Evolutionary conservation across 2,113 vertebrate genomes (phyloP).

Genomic region (Tichodroma muraria): DNA sequence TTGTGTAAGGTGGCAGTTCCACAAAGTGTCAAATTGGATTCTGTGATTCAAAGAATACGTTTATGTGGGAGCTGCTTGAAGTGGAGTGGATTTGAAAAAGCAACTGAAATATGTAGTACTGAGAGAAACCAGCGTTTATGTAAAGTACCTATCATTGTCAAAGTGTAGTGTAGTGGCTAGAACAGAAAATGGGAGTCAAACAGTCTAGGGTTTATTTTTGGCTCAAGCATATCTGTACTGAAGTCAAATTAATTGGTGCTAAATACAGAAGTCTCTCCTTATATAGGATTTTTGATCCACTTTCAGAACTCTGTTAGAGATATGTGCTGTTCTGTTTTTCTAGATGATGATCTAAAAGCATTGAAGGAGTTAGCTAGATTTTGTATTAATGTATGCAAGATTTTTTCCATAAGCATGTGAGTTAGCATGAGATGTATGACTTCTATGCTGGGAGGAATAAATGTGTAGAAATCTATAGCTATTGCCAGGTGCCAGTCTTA

Average conservation of each 20-base stretch:
- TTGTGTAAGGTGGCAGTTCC: not conserved
- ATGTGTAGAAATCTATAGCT: not conserved
- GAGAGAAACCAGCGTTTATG: not conserved
- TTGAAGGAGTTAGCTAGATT: not conserved
- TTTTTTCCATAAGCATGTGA: not conserved
- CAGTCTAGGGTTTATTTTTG: slow-evolving; percentile 23
- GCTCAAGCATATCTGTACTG: not conserved
- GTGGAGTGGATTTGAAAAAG: not conserved
- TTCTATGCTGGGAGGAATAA: not conserved
- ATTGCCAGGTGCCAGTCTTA: slow-evolving; percentile 1
- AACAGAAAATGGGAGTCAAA: not conserved
- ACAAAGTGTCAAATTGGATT: not conserved
- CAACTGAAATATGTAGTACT: not conserved
- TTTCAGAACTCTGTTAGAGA: not conserved
- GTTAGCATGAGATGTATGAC: not conserved
- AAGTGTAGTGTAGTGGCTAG: not conserved
- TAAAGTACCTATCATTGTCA: not conserved
- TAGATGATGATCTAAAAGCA: not conserved
- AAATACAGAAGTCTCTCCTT: slow-evolving; percentile 25
- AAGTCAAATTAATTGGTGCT: slow-evolving; percentile 37
- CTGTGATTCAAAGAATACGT: not conserved
- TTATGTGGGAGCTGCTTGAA: not conserved
- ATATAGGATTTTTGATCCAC: slow-evolving; percentile 33
- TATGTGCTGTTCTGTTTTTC: not conserved
- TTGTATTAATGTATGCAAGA: not conserved